Base-by-base conservation (phyloP, 2,888 invertebrate genomes). In the Acrobasis suavella region DNA sequence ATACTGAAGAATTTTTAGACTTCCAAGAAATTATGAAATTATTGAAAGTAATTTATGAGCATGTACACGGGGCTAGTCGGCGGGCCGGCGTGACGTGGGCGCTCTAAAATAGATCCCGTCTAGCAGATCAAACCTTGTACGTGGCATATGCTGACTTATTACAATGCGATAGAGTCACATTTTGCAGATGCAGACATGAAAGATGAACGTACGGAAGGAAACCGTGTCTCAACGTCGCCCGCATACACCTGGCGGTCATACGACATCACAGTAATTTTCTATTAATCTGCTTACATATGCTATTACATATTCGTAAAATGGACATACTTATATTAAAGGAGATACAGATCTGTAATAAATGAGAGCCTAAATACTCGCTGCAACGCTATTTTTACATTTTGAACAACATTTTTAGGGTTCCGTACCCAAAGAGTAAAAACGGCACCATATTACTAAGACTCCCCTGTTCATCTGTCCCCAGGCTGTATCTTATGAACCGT, bases 31-130 rank as follows among this genome's bases (percentile, higher is more conserved):
- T 62, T 64, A 68, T 66, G 17, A 56, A 56, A 46, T 39, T 56
- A 56, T 42, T 42, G 12, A 22, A 56, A 42, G 38, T 55, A 62
- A 54, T 52, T 46, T 60, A 62, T 54, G 17, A 46, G 49, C n/a
- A 8, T 64, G 22, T 38, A 52, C 42, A 55, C 42, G 37, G 64
- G 65, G 60, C 39, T 67, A 66, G 69, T 51, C 51, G 67, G 66
- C 69, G 67, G 70, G 67, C 59, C 74, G 70, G 64, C 65, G 72
- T 78, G 81, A 83, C 81, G 82, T 72, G 74, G 71, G 71, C 73
- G 69, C 65, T 83, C 87, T 81, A 80, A 87, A 90, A 89, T 88
- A 89, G 87, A 86, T 80, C 78, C 71, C 74, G 77, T 78, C 81
- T 83, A 80, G 77, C 74, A 70, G 72, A 72, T 69, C 68, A 65